These are phyloP conservation scores for Hafferia zeledoni DNA, from an alignment of 2,797 vertebrate species.

Conservation along the genomic window DNA sequence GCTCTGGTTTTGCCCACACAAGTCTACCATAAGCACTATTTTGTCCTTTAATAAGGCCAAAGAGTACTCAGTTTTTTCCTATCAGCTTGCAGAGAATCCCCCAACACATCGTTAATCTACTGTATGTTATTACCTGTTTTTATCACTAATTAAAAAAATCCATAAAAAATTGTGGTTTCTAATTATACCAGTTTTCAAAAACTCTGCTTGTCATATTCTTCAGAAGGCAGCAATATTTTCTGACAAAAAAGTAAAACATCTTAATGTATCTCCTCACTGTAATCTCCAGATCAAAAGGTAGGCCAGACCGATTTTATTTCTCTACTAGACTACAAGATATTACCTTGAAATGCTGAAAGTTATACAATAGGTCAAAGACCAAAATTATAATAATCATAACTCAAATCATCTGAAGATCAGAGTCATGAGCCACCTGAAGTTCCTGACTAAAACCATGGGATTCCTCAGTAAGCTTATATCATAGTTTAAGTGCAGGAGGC, in stretches of 20 bases:
- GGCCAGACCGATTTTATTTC: not conserved
- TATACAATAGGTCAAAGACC: not conserved
- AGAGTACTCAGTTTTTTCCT: not conserved
- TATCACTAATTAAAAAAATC: not conserved
- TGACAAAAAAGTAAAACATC: not conserved
- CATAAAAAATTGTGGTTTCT: not conserved
- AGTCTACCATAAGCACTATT: not conserved
- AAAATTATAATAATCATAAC: not conserved
- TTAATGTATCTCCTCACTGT: not conserved
- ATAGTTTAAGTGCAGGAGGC: not conserved
- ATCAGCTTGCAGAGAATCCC: not conserved
- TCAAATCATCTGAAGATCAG: not conserved
- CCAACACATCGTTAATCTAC: not conserved
- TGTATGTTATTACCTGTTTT: not conserved
- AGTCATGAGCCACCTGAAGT: not conserved
- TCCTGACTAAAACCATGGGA: not conserved
- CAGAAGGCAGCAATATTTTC: not conserved
- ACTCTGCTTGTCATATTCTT: not conserved
- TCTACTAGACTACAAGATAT: not conserved
- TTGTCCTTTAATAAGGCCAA: not conserved
- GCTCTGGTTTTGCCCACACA: not conserved
- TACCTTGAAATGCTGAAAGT: not conserved
- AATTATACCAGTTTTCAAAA: not conserved
- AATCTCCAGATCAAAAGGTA: not conserved
- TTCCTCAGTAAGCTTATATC: not conserved